Evolutionary conservation across 2,113 vertebrate genomes (phyloP), one percentile per base, ranked within the genome.

Genomic region (Cheilinus undulatus): DNA sequence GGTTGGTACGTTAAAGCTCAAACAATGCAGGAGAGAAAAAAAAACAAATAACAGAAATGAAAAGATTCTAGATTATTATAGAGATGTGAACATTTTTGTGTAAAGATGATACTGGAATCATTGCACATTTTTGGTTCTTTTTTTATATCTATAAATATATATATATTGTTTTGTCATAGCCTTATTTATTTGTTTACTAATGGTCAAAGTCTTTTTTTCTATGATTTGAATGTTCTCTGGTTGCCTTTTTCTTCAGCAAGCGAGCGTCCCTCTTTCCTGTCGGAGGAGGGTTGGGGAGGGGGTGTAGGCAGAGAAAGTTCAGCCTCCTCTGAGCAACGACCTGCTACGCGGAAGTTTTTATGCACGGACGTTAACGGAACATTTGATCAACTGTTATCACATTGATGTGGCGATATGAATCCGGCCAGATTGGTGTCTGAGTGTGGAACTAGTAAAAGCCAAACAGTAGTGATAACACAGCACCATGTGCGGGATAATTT

Each of bases 171-270:
- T 85, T 86, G 71, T 92, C 75, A 71, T 90, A 86, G 88, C 90
- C 90, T 93, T 93, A 93, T 93, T 92, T 93, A 92, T 90, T 93
- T 92, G 88, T 89, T 87, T 91, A 85, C 80, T 90, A 84, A 89
- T 88, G 73, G 45, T 82, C 54, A 76, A 74, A 50, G 67, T 76
- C 83, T 78, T 65, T 23, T 23, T 72, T 69, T 69, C 52, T 76
- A 68, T 84, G 40, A 75, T 85, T 84, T 90, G 83, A 88, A 86
- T 92, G 86, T 88, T 83, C 50, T 86, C 84, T 64, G 59, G 78
- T 86, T 89, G 91, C 89, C 88, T 92, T 92, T 85, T 84, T 85
- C 51, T 83, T 28, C 61, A 80, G 59, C 45, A 8, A 69, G 61
- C 9, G 13, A 78, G 62, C 19, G 5, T 43, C 19, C 30, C 52